phyloP scores from a whole-genome alignment of 2,113 vertebrate genomes.

The Elaphurus davidianus region DNA sequence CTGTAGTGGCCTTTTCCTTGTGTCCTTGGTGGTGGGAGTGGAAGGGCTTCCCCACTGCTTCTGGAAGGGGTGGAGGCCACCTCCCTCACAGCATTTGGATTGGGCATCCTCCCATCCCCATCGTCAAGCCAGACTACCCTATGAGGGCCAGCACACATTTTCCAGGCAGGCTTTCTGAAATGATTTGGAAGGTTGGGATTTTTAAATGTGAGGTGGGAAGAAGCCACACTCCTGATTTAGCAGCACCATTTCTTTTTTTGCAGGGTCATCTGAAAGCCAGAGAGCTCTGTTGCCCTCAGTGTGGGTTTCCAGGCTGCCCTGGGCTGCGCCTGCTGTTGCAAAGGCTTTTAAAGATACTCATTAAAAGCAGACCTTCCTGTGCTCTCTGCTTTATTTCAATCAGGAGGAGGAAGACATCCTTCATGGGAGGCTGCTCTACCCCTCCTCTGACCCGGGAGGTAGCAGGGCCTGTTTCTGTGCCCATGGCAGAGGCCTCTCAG shows the following conservation, averaged over 20 bases:
- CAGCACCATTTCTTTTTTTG: neutral
- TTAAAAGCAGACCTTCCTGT: conserved; percentile 38
- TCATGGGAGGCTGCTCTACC: neutral
- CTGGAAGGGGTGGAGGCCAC: neutral
- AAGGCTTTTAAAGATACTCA: conserved; percentile 21
- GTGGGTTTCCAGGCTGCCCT: neutral
- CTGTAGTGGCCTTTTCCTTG: neutral
- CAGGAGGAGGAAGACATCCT: neutral
- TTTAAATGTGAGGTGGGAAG: neutral
- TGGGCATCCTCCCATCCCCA: neutral
- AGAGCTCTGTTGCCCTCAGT: neutral
- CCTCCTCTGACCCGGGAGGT: neutral
- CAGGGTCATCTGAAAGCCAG: conserved; percentile 46
- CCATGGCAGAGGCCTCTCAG: no score
- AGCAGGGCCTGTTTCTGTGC: neutral
- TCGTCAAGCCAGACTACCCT: neutral
- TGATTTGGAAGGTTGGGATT: neutral
- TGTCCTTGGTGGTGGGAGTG: neutral
- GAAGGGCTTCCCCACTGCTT: neutral
- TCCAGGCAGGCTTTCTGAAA: neutral
- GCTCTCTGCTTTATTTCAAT: neutral
- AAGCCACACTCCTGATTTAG: neutral
- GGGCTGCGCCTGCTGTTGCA: neutral
- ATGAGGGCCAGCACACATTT: neutral
- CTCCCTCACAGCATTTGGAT: rapidly evolving